Base-by-base conservation (phyloP, 1,140 invertebrate genomes). In the Drosophila tristis region DNA sequence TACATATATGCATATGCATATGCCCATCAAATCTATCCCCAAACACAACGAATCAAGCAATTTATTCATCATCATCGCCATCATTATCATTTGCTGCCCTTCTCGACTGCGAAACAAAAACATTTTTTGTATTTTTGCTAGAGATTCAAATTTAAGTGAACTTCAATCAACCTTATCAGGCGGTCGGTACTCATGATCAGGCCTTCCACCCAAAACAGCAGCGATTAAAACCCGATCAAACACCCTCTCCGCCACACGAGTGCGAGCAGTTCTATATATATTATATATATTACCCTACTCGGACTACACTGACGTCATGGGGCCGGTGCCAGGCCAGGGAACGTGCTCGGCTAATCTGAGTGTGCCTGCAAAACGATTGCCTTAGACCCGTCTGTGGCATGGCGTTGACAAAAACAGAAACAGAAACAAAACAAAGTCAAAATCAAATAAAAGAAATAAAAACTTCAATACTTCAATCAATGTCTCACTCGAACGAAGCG, bases 291-390 rank as follows among this genome's bases (percentile, higher is more conserved):
- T 20, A 20, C 20, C 20, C 20, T 20, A 2, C 20, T 2, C 20
- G 20, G 6, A 7, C 26, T 11, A 9, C 23, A 15, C 71, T 74
- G 72, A 74, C 72, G 72, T 58, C 72, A 74, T 11, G 53, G 42
- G 54, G 8, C 35, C 7, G 26, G 26, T 35, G 31, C 35, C 35
- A 39, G 44, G 70, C 11, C 35, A 5, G 39, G 70, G 60, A 74
- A 74, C 72, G 72, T 74, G 72, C 61, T 31, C 71, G 54, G 54
- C 72, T 74, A 74, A 74, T 74, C 72, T 74, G 48, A 74, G 51
- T 64, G 50, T 62, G 60, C 39, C 39, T 56, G 39, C 53, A 23
- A 62, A 43, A 56, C 49, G 16, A 44, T 44, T 35, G 35, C 48
- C 51, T 74, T 58, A 47, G 42, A 74, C 54, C 56, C 53, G 72